phyloP scores from a whole-genome alignment of 2,888 invertebrate genomes.

The Oscheius sp. region DNA sequence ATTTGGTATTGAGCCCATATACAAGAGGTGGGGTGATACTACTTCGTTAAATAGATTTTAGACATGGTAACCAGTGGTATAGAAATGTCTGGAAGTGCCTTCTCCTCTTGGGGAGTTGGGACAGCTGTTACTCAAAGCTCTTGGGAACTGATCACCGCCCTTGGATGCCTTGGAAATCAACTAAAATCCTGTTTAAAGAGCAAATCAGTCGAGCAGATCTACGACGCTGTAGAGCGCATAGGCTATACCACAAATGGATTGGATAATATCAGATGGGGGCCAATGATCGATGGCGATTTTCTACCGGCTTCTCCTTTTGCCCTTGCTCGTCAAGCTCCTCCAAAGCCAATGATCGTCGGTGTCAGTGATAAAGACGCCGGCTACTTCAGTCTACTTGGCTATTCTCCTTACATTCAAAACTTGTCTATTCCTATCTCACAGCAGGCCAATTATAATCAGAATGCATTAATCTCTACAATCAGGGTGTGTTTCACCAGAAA shows the following conservation, averaged over 20 bases:
- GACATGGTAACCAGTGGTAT: slow-evolving; percentile 27
- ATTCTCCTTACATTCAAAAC: slow-evolving; percentile 29
- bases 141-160: slow-evolving; percentile 14
- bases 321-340: neutral
- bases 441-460: slow-evolving; percentile 13
- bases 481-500: slow-evolving; percentile 18
- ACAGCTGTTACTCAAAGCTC: slow-evolving; percentile 26
- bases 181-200: slow-evolving; percentile 29
- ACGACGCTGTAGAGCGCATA: slow-evolving; percentile 23
- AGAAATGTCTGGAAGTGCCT: slow-evolving; percentile 37
- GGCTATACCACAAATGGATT: slow-evolving; percentile 25
- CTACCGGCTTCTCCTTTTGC: slow-evolving; percentile 28
- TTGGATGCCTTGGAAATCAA: slow-evolving; percentile 20
- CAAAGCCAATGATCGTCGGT: slow-evolving; percentile 31
- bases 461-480: slow-evolving; percentile 6
- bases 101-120: slow-evolving; percentile 33
- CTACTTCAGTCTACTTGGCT: slow-evolving; percentile 29
- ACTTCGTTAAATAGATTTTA: neutral
- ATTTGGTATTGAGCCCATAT: slow-evolving; percentile 31
- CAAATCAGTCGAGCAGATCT: slow-evolving; percentile 28
- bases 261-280: slow-evolving; percentile 36
- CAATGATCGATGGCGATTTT: slow-evolving; percentile 36
- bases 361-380: slow-evolving; percentile 36
- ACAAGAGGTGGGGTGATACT: slow-evolving; percentile 11
- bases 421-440: slow-evolving; percentile 15